Percentiles rank a stretch among this genome's conserved stretches.
phyloP scores from a whole-genome alignment of 2,888 invertebrate species.

The Cenopis cana region DNA sequence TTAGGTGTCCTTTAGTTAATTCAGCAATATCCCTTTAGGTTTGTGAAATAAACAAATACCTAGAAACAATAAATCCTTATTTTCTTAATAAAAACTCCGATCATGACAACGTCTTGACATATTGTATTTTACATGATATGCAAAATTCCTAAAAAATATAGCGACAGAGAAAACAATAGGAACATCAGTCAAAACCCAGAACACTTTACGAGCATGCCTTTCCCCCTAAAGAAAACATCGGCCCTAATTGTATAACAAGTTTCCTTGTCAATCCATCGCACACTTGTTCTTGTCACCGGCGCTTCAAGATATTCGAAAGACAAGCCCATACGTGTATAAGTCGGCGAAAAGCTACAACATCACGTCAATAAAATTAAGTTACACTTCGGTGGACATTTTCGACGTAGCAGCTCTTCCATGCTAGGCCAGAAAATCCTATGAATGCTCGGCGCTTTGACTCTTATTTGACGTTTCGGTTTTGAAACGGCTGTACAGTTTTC shows the following conservation, averaged over 20 bases:
- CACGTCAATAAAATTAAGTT: conserved; percentile 40
- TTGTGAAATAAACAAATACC: conserved; percentile 40
- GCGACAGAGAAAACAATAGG: background rate
- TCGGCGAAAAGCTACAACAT: conserved; percentile 41
- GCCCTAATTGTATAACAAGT: conserved; percentile 39
- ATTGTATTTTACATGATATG: background rate
- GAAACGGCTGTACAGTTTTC: conserved; percentile 2
- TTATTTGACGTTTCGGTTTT: conserved; percentile 7
- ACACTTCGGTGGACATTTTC: conserved; percentile 30
- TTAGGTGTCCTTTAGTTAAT: conserved; percentile 13
- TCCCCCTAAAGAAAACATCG: conserved; percentile 21
- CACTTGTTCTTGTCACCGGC: conserved; percentile 21
- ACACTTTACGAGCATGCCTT: background rate
- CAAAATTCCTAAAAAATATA: background rate
- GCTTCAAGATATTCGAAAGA: conserved; percentile 4
- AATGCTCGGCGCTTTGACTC: background rate
- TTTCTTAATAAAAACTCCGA: background rate
- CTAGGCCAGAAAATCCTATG: conserved; percentile 1
- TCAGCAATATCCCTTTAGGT: background rate
- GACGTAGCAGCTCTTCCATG: conserved; percentile 6
- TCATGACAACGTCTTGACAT: too few species aligned
- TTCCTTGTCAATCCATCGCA: conserved; percentile 24
- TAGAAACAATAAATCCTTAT: conserved; percentile 36
- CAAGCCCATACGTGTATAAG: conserved; percentile 4
- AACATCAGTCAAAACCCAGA: background rate